These are phyloP conservation scores for Dufourea novaeangliae DNA, from an alignment of 1,140 invertebrate species.

Conservation along the genomic window DNA sequence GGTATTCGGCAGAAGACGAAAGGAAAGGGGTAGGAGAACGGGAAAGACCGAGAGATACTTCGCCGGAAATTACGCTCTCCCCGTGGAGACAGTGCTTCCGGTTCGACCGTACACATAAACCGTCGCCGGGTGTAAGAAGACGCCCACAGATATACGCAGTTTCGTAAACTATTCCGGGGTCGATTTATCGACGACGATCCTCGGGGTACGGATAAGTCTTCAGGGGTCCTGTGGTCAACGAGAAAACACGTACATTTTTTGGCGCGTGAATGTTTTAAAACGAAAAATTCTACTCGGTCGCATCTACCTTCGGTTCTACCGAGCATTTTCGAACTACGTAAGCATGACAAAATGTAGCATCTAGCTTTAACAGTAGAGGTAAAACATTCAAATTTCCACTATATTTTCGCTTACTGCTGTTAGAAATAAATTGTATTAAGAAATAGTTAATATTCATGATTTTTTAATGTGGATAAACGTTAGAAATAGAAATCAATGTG, in stretches of 20 bases:
- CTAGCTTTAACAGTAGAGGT: too few species aligned
- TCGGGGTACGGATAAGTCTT: not conserved
- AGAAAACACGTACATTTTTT: conserved; percentile 27
- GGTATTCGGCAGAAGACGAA: conserved; percentile 34
- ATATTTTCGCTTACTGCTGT: too few species aligned
- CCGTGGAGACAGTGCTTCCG: conserved; percentile 55
- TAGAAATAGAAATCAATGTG: too few species aligned
- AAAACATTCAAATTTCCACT: too few species aligned
- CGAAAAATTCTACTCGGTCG: not conserved
- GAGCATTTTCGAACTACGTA: not conserved
- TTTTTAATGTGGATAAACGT: too few species aligned
- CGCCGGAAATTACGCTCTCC: conserved; percentile 71
- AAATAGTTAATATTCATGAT: too few species aligned
- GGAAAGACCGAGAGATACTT: conserved; percentile 51
- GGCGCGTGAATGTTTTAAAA: not conserved
- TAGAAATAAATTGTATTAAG: too few species aligned
- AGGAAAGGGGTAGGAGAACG: not conserved
- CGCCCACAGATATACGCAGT: conserved; percentile 24
- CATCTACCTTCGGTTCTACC: not conserved
- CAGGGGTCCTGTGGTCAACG: not conserved
- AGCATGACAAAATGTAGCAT: not conserved
- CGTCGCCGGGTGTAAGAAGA: conserved; percentile 25
- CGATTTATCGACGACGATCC: conserved; percentile 36
- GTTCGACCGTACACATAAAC: conserved; percentile 60
- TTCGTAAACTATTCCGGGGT: conserved; percentile 22